Base-by-base conservation (phyloP, 2,797 vertebrate species). In the Thaleichthys pacificus region DNA sequence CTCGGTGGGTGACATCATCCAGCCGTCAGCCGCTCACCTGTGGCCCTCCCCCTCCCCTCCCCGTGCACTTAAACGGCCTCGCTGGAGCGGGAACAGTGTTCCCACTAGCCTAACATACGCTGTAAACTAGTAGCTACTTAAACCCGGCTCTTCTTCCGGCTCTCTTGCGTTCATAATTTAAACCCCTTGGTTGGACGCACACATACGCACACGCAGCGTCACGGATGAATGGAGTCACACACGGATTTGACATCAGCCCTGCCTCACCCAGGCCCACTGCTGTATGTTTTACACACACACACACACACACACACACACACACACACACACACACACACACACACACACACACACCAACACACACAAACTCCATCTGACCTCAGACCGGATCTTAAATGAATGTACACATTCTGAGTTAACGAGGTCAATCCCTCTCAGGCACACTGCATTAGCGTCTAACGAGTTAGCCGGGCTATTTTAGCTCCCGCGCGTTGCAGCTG, bases 371-470 rank as follows among this genome's bases (percentile, higher is more conserved):
- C 62, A 63, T 70, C 77, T 77, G 68, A 77, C 68, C 80, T 65
- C 62, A 82, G 70, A 82, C 72, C 62, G 47, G 66, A 19, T 32
- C n/a, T 5, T 70, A 64, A 73, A 60, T 76, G 75, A 87, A 78
- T 69, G 77, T 70, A 78, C 76, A 56, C 77, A 61, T 67, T 47
- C 64, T 69, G 77, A 89, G 82, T 81, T 87, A 89, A 91, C 85
- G 84, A 88, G 90, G 84, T 82, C 87, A 86, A 86, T 77, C 75
- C 69, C 75, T 69, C 72, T 81, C 87, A 87, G 86, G 77, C 78
- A 71, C 76, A 70, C 72, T 26, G 51, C 32, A 71, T 83, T 86
- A 84, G 79, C 82, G 75, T 79, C 28, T 58, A 82, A 78, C 81
- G 75, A 72, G 72, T 71, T 58, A 22, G 15, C 28, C 79, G 3